Base-by-base conservation (phyloP, 2,888 invertebrate species). In the Schizotus pectinicornis region DNA sequence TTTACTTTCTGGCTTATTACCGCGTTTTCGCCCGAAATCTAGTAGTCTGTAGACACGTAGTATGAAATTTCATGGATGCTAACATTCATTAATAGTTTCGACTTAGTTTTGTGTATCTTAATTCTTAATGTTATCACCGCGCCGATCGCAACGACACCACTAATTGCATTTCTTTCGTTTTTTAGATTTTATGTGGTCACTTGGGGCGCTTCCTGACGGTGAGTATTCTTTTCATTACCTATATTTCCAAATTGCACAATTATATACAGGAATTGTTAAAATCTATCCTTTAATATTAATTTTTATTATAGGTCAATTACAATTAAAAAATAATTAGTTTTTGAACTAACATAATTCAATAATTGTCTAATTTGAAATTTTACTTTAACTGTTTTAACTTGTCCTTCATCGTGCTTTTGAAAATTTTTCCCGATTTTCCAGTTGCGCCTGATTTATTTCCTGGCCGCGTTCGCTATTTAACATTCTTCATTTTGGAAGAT, bases 101-200 rank as follows among this genome's bases (percentile, higher is more conserved):
- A 56, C n/a, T 50, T 50, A 59, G 56, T 52, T 42, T 60, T 61
- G 64, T 68, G 60, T 64, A 33, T 61, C 48, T 62, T 56, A 63
- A 68, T 68, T n/a, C 14, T 67, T 56, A 63, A 68, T 68, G 67
- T 68, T 50, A 45, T n/a, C 63, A 62, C 61, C 55, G 37, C 59
- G 55, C 50, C 52, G 31, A 9, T 49, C 37, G 34, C 54, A 30
- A 46, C 63, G 57, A 31, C 22, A 62, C 41, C 63, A 76, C 76
- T 77, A 76, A 75, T 74, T 59, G 68, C 68, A 63, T 62, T 65
- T 74, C 75, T 78, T 79, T 77, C 75, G 70, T 73, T 85, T 86
- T 91, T 85, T 91, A 95, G 95, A 95, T 92, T 94, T 95, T 90
- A 94, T 95, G 94, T 95, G 95, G 95, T 94, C 94, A 85, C 90